phyloP scores from a whole-genome alignment of 2,113 vertebrate species.

The Mobula hypostoma region DNA sequence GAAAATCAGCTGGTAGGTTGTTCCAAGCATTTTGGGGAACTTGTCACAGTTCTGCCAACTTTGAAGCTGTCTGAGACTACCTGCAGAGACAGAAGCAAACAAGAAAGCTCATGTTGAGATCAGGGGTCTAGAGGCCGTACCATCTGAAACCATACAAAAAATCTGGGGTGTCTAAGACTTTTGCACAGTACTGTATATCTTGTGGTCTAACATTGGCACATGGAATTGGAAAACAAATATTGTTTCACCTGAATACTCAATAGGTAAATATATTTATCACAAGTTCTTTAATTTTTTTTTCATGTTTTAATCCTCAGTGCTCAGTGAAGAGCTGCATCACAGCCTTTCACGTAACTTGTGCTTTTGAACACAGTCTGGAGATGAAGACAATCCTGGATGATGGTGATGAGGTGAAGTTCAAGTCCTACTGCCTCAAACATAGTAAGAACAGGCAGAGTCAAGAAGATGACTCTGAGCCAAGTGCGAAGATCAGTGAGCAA shows the following conservation, averaged over 20 bases:
- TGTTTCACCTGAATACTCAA: not conserved
- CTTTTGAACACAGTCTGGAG: constrained; percentile 92
- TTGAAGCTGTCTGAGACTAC: no score
- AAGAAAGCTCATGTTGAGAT: no score
- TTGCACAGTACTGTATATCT: no score
- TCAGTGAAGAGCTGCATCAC: constrained; percentile 95
- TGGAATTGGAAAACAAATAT: not conserved
- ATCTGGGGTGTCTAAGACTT: no score
- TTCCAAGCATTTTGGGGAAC: no score
- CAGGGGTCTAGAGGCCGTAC: no score
- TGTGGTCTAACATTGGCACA: not conserved
- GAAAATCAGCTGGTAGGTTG: no score
- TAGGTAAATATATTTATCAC: not conserved
- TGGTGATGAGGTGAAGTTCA: constrained; percentile 93
- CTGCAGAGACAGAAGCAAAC: no score
- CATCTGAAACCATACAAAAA: no score
- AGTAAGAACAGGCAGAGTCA: constrained; percentile 73
- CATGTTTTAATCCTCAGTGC: constrained; percentile 62
- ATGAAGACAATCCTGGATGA: constrained; percentile 97
- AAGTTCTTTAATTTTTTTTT: not conserved
- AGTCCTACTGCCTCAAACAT: constrained; percentile 93
- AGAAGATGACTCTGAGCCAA: constrained; percentile 51
- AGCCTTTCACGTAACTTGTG: constrained; percentile 98
- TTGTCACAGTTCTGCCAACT: no score
- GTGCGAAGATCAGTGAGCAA: constrained; percentile 58